Percentiles rank a stretch among this genome's conserved stretches.
These are phyloP conservation scores for Petrolisthes cinctipes DNA, from an alignment of 2,888 invertebrate species.

Conservation along the genomic window DNA sequence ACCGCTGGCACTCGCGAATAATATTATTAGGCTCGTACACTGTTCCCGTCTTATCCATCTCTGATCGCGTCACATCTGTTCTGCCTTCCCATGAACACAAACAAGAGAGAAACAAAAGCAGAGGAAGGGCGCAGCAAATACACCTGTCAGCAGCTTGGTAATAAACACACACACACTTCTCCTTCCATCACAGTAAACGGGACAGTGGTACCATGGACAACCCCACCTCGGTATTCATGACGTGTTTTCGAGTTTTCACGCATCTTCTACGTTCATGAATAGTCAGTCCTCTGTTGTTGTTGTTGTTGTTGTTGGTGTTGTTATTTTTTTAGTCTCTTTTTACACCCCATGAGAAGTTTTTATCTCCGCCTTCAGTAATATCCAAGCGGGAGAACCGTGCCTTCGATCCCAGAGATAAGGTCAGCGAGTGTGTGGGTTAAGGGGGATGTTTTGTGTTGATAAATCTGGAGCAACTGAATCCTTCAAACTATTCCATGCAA, in stretches of 20 bases:
- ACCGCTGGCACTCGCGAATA: too few relatives aligned
- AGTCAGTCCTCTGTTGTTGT: neutral
- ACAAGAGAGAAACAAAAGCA: constrained; percentile 43
- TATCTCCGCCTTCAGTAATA: neutral
- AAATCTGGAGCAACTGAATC: too few relatives aligned
- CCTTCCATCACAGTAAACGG: constrained; percentile 60
- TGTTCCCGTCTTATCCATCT: constrained; percentile 27
- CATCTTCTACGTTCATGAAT: constrained; percentile 9
- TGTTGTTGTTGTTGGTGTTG: neutral
- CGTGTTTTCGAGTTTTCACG: constrained; percentile 2
- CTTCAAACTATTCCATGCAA: too few relatives aligned
- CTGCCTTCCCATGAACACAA: constrained; percentile 55
- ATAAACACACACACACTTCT: constrained; percentile 61
- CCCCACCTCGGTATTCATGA: neutral
- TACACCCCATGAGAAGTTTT: neutral
- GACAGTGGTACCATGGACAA: constrained; percentile 41
- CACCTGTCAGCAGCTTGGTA: constrained; percentile 57
- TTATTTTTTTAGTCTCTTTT: neutral
- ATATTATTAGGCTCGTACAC: too few relatives aligned
- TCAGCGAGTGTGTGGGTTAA: neutral
- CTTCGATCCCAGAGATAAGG: constrained; percentile 18
- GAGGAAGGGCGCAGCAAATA: constrained; percentile 55
- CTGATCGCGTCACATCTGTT: constrained; percentile 48
- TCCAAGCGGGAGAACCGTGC: neutral
- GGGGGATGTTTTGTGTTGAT: too few relatives aligned